These are phyloP conservation scores for Euzophera pinguis DNA, from an alignment of 2,888 invertebrate genomes.

Conservation along the genomic window DNA sequence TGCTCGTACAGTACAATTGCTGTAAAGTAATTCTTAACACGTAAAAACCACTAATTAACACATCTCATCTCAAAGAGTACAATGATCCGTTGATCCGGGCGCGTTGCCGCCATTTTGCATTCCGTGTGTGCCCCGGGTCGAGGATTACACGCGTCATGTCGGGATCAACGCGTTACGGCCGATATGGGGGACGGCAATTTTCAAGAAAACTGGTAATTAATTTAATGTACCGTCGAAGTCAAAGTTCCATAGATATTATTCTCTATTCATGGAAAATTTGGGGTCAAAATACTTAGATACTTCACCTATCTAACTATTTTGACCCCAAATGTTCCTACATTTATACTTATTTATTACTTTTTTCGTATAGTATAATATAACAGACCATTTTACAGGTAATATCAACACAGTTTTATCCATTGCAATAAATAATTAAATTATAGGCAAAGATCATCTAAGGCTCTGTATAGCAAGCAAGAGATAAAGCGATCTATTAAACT, in stretches of 20 bases:
- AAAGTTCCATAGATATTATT: no score
- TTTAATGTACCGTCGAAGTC: conserved; percentile 20
- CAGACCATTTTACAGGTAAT: no score
- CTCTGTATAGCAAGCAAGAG: no score
- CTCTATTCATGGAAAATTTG: not conserved
- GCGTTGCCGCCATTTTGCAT: conserved; percentile 30
- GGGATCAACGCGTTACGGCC: not conserved
- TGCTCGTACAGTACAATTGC: not conserved
- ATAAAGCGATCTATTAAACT: no score
- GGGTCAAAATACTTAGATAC: no score
- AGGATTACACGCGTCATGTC: not conserved
- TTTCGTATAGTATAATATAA: no score
- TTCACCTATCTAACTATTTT: no score
- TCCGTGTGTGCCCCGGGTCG: conserved; percentile 29
- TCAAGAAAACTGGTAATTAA: conserved; percentile 9
- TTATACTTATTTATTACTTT: no score
- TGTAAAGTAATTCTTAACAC: not conserved
- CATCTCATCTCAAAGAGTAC: not conserved
- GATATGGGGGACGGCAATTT: not conserved
- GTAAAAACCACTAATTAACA: not conserved
- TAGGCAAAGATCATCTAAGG: no score
- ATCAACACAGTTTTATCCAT: no score
- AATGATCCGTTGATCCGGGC: not conserved
- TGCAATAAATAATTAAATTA: no score
- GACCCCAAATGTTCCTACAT: no score